A percentile compares a stretch with the other conserved stretches of the same genome.
Evolutionary conservation across 2,113 vertebrate species (phyloP).

Genomic region (Aegithalos caudatus): DNA sequence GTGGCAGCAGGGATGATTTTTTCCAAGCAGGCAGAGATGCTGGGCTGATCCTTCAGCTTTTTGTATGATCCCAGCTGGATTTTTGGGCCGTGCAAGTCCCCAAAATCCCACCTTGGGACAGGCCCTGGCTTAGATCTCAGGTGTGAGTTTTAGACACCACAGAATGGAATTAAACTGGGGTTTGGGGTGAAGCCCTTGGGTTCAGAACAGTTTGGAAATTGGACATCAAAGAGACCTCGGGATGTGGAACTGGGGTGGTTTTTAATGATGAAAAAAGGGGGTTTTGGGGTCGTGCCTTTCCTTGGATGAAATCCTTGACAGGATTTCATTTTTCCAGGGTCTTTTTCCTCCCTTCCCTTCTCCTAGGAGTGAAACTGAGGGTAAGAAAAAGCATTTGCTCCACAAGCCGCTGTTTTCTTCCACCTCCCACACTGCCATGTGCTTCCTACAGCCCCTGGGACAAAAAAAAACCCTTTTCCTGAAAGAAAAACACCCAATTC

Average conservation of each 20-base stretch:
- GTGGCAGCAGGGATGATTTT: too few species aligned
- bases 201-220: not conserved
- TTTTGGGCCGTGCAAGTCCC: not conserved
- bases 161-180: rapidly evolving
- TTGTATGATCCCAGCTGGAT: not conserved
- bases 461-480: not conserved
- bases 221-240: rapidly evolving
- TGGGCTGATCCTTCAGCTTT: not conserved
- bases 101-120: not conserved
- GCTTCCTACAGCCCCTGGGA: not conserved
- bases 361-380: not conserved
- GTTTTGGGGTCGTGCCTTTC: rapidly evolving
- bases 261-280: rapidly evolving
- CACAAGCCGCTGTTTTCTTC: not conserved
- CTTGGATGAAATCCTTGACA: rapidly evolving
- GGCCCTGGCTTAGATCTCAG: rapidly evolving
- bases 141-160: rapidly evolving
- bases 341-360: not conserved
- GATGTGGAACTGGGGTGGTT: rapidly evolving
- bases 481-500: not conserved
- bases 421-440: rapidly evolving
- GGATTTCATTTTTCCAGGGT: not conserved
- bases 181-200: not conserved
- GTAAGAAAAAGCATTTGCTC: not conserved
- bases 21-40: not conserved